Base-by-base conservation (phyloP, 2,888 invertebrate genomes). In the Lasioglossum villosulum region DNA sequence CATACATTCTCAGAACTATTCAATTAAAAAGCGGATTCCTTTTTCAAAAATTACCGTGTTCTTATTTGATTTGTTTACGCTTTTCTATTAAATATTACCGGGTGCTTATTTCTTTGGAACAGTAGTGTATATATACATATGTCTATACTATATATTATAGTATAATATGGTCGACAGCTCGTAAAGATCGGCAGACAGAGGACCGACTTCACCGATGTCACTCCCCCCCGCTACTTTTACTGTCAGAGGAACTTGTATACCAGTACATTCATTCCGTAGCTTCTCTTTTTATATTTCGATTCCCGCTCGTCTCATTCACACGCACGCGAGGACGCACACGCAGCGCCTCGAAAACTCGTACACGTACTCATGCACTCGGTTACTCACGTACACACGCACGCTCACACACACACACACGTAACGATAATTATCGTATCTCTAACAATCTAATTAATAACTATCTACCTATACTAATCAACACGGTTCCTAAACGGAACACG, bases 241-340 rank as follows among this genome's bases (percentile, higher is more conserved):
- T 93, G 93, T 94, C 93, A 93, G 96, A 97, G 97, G 97, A 97
- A 97, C 97, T 97, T 97, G 97, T 97, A 97, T 97, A 97, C 97
- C 97, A 96, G 93, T 93, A 92, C 92, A 94, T 94, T 90, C 92
- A 92, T 92, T 92, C 88, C 89, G 83, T 68, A 37, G 82, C 77
- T 79, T 90, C 80, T 88, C 80, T 75, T 85, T 71, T 75, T 84
- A 75, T 88, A 80, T 87, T 78, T 82, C 82, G 75, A 90, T 83
- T 82, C 84, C 63, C 83, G 78, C 80, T 84, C 83, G 72, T 34
- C 56, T 63, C 86, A 80, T 80, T 84, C 78, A 68, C 82, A 14
- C 73, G 37, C 42, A 10, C 30, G 23, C 66, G 27, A 75, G 4
- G 6, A 19, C 48, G 6, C 66, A 30, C 23, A 70, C 52, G 19